These are phyloP conservation scores for Myodes glareolus DNA, from an alignment of 2,113 vertebrate species.

Conservation along the genomic window DNA sequence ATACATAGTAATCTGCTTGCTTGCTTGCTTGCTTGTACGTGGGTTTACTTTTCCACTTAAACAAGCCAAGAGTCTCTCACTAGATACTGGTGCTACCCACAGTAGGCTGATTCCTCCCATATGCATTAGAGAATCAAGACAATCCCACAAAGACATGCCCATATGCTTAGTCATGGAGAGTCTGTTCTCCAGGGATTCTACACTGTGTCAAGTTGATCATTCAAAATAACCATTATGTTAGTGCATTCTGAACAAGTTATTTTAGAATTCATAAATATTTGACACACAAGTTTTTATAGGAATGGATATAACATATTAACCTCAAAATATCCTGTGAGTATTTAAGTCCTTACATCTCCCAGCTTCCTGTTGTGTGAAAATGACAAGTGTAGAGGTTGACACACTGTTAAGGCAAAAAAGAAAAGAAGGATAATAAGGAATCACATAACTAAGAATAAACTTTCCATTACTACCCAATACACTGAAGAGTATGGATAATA, in stretches of 20 bases:
- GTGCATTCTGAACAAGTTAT: neutral
- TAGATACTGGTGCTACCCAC: neutral
- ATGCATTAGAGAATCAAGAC: neutral
- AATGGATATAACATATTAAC: neutral
- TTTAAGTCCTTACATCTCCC: neutral
- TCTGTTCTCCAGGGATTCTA: neutral
- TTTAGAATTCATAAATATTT: neutral
- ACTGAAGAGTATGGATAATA: neutral
- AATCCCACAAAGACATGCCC: neutral
- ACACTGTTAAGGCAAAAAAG: neutral
- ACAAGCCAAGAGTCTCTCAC: neutral
- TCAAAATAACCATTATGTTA: neutral
- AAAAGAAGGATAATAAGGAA: neutral
- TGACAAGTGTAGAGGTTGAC: neutral
- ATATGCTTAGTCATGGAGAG: neutral
- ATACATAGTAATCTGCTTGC: neutral
- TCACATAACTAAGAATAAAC: neutral
- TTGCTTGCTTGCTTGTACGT: neutral
- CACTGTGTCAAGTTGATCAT: neutral
- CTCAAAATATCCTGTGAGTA: neutral
- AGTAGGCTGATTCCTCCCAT: neutral
- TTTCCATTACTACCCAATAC: neutral
- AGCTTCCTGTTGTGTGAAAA: neutral
- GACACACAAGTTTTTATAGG: neutral
- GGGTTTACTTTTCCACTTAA: neutral